Evolutionary conservation across 1,140 invertebrate genomes (phyloP).

Genomic region (Drosophila mojavensis): DNA sequence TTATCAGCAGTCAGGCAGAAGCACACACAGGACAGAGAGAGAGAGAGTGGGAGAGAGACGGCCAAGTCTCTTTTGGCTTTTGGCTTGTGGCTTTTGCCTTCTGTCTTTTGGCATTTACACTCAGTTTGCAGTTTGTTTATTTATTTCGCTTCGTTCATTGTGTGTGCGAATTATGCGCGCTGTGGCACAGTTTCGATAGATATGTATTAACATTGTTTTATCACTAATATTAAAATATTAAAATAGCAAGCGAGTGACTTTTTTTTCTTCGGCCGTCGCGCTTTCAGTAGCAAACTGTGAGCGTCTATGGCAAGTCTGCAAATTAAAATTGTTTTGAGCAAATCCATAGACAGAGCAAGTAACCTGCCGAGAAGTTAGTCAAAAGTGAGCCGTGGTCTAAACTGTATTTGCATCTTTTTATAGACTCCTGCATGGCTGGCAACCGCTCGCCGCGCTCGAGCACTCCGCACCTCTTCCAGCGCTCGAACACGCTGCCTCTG

Average conservation of each 20-base stretch:
- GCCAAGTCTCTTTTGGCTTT: slow-evolving; percentile 16
- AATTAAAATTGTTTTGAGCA: slow-evolving; percentile 72
- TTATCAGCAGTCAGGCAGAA: slow-evolving; percentile 51
- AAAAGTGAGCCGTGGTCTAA: background rate
- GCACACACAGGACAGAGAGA: background rate
- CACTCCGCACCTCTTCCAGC: slow-evolving; percentile 56
- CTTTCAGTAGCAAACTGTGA: slow-evolving; percentile 43
- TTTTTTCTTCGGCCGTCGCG: background rate
- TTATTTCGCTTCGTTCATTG: slow-evolving; percentile 13
- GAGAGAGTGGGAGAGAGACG: background rate
- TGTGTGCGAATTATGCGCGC: slow-evolving; percentile 52
- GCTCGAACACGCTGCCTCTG: slow-evolving; percentile 68
- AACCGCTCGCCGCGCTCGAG: slow-evolving; percentile 69
- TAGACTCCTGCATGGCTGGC: slow-evolving; percentile 77
- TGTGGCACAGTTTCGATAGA: slow-evolving; percentile 62
- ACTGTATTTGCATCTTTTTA: background rate
- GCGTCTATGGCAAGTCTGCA: slow-evolving; percentile 71
- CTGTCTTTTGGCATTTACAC: slow-evolving; percentile 4
- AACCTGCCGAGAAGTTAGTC: background rate
- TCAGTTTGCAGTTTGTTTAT: slow-evolving; percentile 5
- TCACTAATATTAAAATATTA: slow-evolving; percentile 26
- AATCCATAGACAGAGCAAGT: slow-evolving; percentile 47
- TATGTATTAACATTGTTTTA: slow-evolving; percentile 21
- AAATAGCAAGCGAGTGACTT: background rate
- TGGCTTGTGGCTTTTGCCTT: slow-evolving; percentile 18